Conservation (phyloP, 1,140 invertebrate species). For the Archivesica marissinica region DNA sequence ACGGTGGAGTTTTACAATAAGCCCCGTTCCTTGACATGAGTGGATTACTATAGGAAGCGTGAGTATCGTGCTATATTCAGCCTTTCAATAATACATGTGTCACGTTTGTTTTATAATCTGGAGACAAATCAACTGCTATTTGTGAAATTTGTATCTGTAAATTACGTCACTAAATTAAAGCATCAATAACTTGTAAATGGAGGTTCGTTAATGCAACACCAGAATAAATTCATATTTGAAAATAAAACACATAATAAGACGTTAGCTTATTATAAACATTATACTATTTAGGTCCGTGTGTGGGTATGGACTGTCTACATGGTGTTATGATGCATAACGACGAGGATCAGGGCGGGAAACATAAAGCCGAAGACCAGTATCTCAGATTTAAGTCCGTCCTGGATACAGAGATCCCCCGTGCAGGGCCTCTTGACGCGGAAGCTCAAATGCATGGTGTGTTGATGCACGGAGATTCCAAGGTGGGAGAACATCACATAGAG, state of each 20-base stretch:
- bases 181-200: not conserved
- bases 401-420: slow-evolving; percentile 47
- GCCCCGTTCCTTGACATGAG: too few relatives aligned
- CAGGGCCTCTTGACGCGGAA: slow-evolving; percentile 69
- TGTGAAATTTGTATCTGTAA: too few relatives aligned
- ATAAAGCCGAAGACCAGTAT: slow-evolving; percentile 68
- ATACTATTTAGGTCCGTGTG: slow-evolving; percentile 49
- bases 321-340: slow-evolving; percentile 76
- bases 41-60: too few relatives aligned
- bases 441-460: slow-evolving; percentile 69
- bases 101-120: too few relatives aligned
- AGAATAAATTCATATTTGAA: not conserved
- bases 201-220: not conserved
- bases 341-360: slow-evolving; percentile 60
- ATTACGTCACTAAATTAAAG: too few relatives aligned
- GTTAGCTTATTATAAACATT: not conserved
- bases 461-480: slow-evolving; percentile 71
- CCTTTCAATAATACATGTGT: too few relatives aligned
- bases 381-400: slow-evolving; percentile 60
- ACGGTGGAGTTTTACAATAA: too few relatives aligned
- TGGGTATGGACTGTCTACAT: slow-evolving; percentile 67
- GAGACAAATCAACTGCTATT: too few relatives aligned
- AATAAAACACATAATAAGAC: not conserved
- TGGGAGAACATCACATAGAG: slow-evolving; percentile 53
- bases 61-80: too few relatives aligned